Evolutionary conservation across 2,888 invertebrate species (phyloP).

Genomic region (Sphaerophoria taeniata): DNA sequence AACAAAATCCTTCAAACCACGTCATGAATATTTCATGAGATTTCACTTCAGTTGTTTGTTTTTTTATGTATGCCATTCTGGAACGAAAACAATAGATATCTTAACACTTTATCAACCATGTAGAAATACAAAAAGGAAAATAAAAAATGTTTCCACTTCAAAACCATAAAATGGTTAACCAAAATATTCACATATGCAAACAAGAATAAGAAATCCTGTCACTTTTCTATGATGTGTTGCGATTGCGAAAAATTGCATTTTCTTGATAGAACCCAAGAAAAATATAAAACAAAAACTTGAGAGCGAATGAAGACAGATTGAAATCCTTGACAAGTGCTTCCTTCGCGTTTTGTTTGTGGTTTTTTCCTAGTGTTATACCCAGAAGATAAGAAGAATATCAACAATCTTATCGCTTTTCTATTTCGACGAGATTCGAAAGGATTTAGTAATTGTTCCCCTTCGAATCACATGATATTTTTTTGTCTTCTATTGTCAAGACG

Average conservation of each 20-base stretch:
- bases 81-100: constrained; percentile 17
- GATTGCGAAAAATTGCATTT: constrained; percentile 42
- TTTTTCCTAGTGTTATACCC: constrained; percentile 5
- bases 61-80: neutral
- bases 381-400: too few relatives aligned
- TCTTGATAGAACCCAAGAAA: constrained; percentile 16
- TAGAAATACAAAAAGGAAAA: neutral
- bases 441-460: constrained; percentile 10
- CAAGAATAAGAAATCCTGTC: constrained; percentile 16
- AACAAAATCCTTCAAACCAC: constrained; percentile 5
- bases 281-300: neutral
- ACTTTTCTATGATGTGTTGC: constrained; percentile 13
- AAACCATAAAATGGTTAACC: neutral
- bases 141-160: constrained; percentile 5
- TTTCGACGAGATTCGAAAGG: constrained; percentile 33
- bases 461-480: too few relatives aligned
- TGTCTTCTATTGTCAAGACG: neutral
- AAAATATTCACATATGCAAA: constrained; percentile 17
- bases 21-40: constrained; percentile 12
- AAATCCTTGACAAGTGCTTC: constrained; percentile 6
- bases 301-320: neutral
- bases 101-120: neutral
- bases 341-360: constrained; percentile 7
- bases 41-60: neutral
- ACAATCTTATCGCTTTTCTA: neutral